Conservation (phyloP, 2,888 invertebrate species). For the Tachina fera region DNA sequence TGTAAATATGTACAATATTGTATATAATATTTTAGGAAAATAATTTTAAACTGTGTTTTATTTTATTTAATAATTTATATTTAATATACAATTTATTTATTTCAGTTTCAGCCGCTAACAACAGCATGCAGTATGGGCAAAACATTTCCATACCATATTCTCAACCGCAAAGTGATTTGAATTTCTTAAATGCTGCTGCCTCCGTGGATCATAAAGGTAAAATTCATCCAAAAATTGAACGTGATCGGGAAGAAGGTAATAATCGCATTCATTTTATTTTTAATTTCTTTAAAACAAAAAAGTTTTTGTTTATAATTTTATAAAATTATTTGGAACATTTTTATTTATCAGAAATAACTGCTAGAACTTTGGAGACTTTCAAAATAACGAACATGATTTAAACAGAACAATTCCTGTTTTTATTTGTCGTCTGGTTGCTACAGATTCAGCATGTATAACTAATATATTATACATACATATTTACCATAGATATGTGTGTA, state of each 20-base stretch:
- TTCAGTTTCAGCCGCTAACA: conserved; percentile 82
- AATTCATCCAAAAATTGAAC: conserved; percentile 83
- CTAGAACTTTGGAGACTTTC: background rate
- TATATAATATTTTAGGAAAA: conserved; percentile 3
- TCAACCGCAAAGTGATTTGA: conserved; percentile 83
- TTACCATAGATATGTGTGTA: background rate
- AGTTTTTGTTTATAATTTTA: background rate
- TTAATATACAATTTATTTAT: conserved; percentile 24
- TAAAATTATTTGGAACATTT: background rate
- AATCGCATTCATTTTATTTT: conserved; percentile 48
- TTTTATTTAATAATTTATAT: background rate
- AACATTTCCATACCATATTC: conserved; percentile 83
- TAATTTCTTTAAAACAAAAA: conserved; percentile 8
- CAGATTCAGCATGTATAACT: conserved; percentile 4
- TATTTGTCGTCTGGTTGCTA: conserved; percentile 27
- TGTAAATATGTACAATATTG: conserved; percentile 12
- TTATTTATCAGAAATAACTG: background rate
- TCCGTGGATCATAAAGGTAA: conserved; percentile 82
- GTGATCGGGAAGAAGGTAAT: conserved; percentile 83
- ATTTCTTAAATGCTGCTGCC: conserved; percentile 81
- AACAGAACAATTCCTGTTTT: background rate
- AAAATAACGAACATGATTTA: background rate
- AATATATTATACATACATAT: background rate
- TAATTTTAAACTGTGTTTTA: conserved; percentile 20
- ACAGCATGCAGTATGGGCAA: conserved; percentile 83